Conservation (phyloP, 2,797 vertebrate genomes). For the Prionace glauca region DNA sequence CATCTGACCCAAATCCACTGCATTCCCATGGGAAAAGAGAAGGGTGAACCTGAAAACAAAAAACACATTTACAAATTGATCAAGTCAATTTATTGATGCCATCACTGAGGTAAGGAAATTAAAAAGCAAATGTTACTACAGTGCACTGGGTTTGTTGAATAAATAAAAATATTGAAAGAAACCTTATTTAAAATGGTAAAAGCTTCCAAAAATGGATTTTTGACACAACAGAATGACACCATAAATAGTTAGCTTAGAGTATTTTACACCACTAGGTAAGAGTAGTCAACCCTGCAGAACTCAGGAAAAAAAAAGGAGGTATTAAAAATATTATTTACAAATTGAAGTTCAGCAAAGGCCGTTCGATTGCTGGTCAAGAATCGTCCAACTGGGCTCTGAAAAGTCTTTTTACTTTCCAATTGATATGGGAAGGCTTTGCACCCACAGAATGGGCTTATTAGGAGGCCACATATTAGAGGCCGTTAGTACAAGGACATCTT, state of each 20-base stretch:
- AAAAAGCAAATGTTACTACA: neutral
- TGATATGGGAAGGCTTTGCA: neutral
- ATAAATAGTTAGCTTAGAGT: neutral
- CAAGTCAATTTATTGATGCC: neutral
- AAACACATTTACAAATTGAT: neutral
- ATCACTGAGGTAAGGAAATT: neutral
- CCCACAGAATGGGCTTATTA: neutral
- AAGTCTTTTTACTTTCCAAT: neutral
- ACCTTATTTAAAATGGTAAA: neutral
- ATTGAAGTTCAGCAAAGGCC: neutral
- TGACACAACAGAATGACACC: no score
- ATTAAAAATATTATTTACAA: neutral
- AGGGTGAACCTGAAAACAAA: constrained; percentile 74
- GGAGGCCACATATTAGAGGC: neutral
- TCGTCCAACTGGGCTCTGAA: neutral
- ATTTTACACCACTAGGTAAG: neutral
- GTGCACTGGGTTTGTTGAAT: neutral
- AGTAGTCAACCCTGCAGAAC: neutral
- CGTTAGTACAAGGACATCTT: neutral
- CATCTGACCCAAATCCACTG: constrained; percentile 96
- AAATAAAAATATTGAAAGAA: neutral
- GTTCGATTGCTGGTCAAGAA: neutral
- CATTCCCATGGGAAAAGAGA: constrained; percentile 92
- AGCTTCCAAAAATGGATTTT: neutral
- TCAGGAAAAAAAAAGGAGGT: neutral